Base-by-base conservation (phyloP, 1,140 invertebrate species). In the Euwallacea similis region DNA sequence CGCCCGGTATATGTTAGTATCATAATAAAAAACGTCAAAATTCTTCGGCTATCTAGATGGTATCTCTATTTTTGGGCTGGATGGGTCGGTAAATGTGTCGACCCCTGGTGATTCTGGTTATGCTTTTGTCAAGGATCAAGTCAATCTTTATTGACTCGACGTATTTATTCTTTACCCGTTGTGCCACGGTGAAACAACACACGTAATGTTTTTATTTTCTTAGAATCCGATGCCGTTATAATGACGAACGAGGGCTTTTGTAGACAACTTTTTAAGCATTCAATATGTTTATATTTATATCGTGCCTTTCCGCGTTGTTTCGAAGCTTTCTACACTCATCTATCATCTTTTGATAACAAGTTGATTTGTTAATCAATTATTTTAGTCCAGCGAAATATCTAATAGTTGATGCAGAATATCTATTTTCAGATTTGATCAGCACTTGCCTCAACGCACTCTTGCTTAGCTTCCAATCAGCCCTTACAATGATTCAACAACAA, bases 1-100 rank as follows among this genome's bases (percentile, higher is more conserved):
- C 63, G 63, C 42, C 47, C 11, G 44, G 47, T 66, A 66, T 66
- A 66, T 66, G 63, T 66, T 66, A 55, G 63, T 66, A 66, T 66
- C 63, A 66, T 66, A 66, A 66, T 66, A 66, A 54, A 66, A 66
- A 66, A 66, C 63, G 47, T 66, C 63, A 66, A 66, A 66, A 66
- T 66, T 54, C 63, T 43, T 66, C 53, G 63, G 16, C 63, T 43
- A 55, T 66, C 63, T 66, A 66, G 63, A 66, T 66, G 50, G 47
- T 66, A 66, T 66, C 63, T 66, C 47, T 54, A 66, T 66, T 66
- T 66, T 55, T 55, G 47, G 63, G 63, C 63, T 43, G 47, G 63
- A 66, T 55, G 63, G 63, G 63, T 66, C 42, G 63, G 63, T 66
- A 66, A 66, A 66, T 66, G 63, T 66, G 63, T 66, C 63, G 63